These are phyloP conservation scores for Petrosia ficiformis DNA, from an alignment of 37 sponge, comb jelly and placozoan genomes.

Conservation along the genomic window DNA sequence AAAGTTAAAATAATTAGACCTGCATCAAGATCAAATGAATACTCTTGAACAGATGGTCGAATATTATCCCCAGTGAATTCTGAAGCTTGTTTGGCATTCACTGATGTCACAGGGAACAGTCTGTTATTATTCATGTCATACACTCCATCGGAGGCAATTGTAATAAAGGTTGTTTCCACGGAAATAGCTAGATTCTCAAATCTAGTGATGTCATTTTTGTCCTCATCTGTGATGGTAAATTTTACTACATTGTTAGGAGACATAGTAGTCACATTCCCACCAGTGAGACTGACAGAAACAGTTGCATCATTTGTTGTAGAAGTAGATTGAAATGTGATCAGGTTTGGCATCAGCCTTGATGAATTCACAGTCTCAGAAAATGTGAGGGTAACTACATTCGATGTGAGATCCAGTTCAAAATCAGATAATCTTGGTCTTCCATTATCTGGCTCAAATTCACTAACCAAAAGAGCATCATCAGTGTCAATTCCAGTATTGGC, in stretches of 20 bases:
- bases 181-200: conserved; percentile 36
- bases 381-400: conserved; percentile 47
- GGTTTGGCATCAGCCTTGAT: conserved; percentile 42
- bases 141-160: conserved; percentile 69
- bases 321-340: conserved; percentile 62
- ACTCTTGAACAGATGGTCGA: conserved; percentile 39
- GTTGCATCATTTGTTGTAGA: neutral
- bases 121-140: conserved; percentile 85
- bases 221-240: conserved; percentile 41
- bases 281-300: conserved; percentile 52
- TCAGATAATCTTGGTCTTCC: conserved; percentile 46
- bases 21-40: conserved; percentile 69
- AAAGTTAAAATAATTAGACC: conserved; percentile 62
- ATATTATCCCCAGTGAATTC: conserved; percentile 58
- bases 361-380: conserved; percentile 86
- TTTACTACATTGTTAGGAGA: conserved; percentile 24
- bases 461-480: conserved; percentile 29
- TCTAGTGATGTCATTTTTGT: conserved; percentile 54
- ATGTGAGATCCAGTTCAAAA: conserved; percentile 50
- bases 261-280: conserved; percentile 31
- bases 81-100: conserved; percentile 39
- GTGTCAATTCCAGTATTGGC: conserved; percentile 19
- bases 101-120: conserved; percentile 62
- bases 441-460: conserved; percentile 71
- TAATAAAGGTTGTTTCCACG: conserved; percentile 63